Base-by-base conservation (phyloP, 2,113 vertebrate species). In the Pelobates fuscus region DNA sequence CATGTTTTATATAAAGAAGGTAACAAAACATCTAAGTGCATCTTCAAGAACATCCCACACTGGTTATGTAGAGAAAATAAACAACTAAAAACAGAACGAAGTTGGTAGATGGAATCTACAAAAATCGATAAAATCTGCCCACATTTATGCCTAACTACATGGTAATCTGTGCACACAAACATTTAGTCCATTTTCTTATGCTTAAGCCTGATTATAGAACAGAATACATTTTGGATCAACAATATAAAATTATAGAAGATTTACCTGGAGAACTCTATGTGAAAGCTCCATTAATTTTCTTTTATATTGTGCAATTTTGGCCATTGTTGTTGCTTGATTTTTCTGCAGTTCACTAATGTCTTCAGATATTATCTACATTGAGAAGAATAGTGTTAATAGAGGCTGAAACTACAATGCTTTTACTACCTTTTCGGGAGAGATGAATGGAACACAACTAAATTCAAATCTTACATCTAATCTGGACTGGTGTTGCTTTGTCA, bases 401-500 rank as follows among this genome's bases (percentile, higher is more conserved):
- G 1, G 14, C 37, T 41, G 78, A 64, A 41, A 62, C 73, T 62
- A 41, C n/a, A n/a, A n/a, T n/a, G n/a, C n/a, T n/a, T n/a, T n/a
- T n/a, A n/a, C n/a, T n/a, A n/a, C n/a, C n/a, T n/a, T n/a, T n/a
- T 41, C 1, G 7, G 7, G 7, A 41, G 58, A 80, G 44, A 74
- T 2, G 0, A 70, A 5, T 21, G 21, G 12, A n/a, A n/a, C 20
- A 25, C 8, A 68, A 1, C 18, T 0, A 10, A 65, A 52, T 14
- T 21, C 2, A 8, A 46, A 29, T 78, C 92, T 96, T 87, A 98
- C 97, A 77, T 99, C 97, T 82, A 98, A 89, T 90, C 96, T 91
- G 70, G 94, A 96, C 84, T 99, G 96, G 83, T 99, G 97, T 81
- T 98, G 96, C 82, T 98, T 98, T 41, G 94, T 98, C 96, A 98